Evolutionary conservation across 2,797 vertebrate genomes (phyloP).

Genomic region (Decapterus maruadsi): DNA sequence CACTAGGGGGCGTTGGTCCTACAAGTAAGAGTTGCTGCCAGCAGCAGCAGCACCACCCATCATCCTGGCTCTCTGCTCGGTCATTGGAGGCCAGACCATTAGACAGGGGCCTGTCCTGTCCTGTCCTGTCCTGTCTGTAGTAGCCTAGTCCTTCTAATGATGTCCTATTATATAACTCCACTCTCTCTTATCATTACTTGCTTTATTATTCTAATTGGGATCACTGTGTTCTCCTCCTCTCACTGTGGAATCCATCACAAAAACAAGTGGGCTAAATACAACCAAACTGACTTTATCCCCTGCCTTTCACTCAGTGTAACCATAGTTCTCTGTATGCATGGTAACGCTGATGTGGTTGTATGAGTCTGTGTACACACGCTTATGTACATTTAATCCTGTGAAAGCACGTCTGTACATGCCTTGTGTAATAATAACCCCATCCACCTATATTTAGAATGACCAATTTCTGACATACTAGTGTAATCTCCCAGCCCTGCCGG

Average conservation of each 20-base stretch:
- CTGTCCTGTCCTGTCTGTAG: constrained; percentile 7
- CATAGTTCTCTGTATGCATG: not conserved
- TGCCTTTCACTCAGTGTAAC: not conserved
- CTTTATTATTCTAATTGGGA: constrained; percentile 5
- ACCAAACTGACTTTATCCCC: constrained; percentile 8
- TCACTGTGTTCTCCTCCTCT: not conserved
- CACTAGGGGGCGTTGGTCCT: constrained; percentile 80
- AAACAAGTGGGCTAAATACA: constrained; percentile 8
- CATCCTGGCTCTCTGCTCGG: constrained; percentile 25
- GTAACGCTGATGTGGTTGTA: constrained; percentile 7
- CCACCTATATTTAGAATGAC: constrained; percentile 60
- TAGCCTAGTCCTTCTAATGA: constrained; percentile 29
- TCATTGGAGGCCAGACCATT: constrained; percentile 41
- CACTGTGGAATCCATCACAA: not conserved
- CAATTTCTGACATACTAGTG: constrained; percentile 48
- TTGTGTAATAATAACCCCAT: constrained; percentile 57
- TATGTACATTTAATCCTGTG: constrained; percentile 46
- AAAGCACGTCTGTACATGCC: constrained; percentile 48
- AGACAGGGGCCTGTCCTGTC: constrained; percentile 12
- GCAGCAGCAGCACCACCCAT: not conserved
- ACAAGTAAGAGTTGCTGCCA: constrained; percentile 5
- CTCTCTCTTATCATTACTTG: constrained; percentile 3
- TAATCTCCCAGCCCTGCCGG: constrained; percentile 26
- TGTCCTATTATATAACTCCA: constrained; percentile 33
- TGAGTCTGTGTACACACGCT: constrained; percentile 23